phyloP scores from a whole-genome alignment of 2,888 invertebrate genomes.

The Heliconius sara region DNA sequence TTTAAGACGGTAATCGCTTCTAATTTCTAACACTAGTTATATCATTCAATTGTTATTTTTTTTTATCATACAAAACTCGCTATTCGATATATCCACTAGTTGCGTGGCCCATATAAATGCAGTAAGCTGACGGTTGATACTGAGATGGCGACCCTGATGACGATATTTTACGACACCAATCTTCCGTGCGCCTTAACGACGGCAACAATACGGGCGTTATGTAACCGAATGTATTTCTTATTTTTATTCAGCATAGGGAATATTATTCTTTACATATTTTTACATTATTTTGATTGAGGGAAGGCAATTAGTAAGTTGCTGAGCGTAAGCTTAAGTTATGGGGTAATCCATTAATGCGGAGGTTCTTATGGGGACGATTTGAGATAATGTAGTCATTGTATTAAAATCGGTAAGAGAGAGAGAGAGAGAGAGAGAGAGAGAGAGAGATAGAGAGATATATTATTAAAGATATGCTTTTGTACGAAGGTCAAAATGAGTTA shows the following conservation, averaged over 20 bases:
- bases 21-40: too few species aligned
- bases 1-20: too few species aligned
- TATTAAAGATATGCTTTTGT: neutral
- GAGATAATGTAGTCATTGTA: conserved; percentile 5
- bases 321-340: conserved; percentile 29
- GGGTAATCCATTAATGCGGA: conserved; percentile 17
- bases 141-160: conserved; percentile 38
- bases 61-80: too few species aligned
- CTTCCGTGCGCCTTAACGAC: conserved; percentile 36
- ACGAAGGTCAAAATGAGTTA: too few species aligned
- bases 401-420: conserved; percentile 11
- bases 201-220: conserved; percentile 27
- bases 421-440: neutral
- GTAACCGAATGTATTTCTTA: conserved; percentile 34
- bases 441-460: neutral
- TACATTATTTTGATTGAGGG: conserved; percentile 20
- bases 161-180: conserved; percentile 43
- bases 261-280: conserved; percentile 15
- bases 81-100: neutral
- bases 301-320: conserved; percentile 38
- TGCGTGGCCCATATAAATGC: conserved; percentile 32
- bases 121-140: conserved; percentile 42
- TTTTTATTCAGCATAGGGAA: neutral
- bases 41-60: too few species aligned
- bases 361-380: conserved; percentile 13